Evolutionary conservation across 2,888 invertebrate species (phyloP), one percentile per base, ranked within the genome.

Genomic region (Noctua comes): DNA sequence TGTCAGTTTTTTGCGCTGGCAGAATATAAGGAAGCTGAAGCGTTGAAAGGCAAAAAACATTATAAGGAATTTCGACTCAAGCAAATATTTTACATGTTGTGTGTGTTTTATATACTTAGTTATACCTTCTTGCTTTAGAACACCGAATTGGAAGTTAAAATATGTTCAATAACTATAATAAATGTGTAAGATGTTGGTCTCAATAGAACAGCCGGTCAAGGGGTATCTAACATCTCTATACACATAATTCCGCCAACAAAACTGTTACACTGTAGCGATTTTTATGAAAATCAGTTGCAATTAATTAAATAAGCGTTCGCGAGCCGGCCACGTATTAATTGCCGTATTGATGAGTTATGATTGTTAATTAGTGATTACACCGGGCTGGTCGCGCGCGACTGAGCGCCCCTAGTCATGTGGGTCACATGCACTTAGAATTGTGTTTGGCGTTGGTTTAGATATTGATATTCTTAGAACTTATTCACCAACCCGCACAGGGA

Each of bases 301-400:
- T 95, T 94, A 94, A 93, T 93, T 92, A 94, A 93, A 93, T 93
- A 93, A 92, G 91, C 90, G 91, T 91, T 85, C 88, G 86, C 80
- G 80, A 77, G 88, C 88, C 79, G 77, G 85, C 86, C 83, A 83
- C 86, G 93, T 95, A 94, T 95, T 95, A 95, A 95, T 95, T 94
- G 93, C 93, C 88, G 90, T 94, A 95, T 95, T 94, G 94, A 94
- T 95, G 95, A 95, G 94, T 95, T 95, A 95, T 93, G 94, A 93
- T 91, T 89, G 91, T 86, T 94, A 95, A 96, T 96, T 95, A 94
- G 95, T 85, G 93, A 95, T 95, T 94, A 94, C 92, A 94, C 94
- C 94, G 89, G 82, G 86, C 69, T n/a, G 59, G 83, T 88, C 87
- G 78, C 90, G 93, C 91, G 84, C 72, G 82, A 90, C 73, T 78